Evolutionary conservation across 2,113 vertebrate species (phyloP), one percentile per base, ranked within the genome.

Genomic region (Sakesphorus luctuosus): DNA sequence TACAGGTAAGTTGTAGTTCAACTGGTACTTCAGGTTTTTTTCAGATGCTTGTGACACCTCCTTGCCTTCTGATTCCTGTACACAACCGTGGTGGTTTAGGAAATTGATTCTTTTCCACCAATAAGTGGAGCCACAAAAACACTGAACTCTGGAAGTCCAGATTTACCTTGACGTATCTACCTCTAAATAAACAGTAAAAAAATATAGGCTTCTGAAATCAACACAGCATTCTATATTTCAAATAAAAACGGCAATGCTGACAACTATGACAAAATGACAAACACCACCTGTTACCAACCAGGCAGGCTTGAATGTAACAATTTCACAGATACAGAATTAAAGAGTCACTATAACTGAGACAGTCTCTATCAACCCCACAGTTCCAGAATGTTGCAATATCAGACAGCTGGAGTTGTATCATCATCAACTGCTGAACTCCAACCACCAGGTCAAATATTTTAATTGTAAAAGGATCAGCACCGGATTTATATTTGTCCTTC

Each of bases 401-500:
- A 92, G 53, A 76, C n/a, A 85, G 50, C 9, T 66, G 46, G 69
- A 83, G 25, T 0, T 55, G 12, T 10, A 44, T 13, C n/a, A 61
- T 36, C 74, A 79, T 73, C 68, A 71, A 87, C 36, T 75, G 61
- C 21, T 94, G 21, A 92, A 88, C n/a, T 53, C 46, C 20, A 58
- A 75, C 62, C 8, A 74, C 44, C 44, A 75, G 38, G 29, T 55
- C 56, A 81, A 92, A 92, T 23, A 63, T 49, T 93, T 86, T 46
- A 85, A 77, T 20, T 78, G 10, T 18, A 78, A 63, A 28, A 67
- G 11, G 13, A 90, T 63, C 33, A 81, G 9, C 18, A 84, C 16
- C 61, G 44, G 0, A 0, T 21, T 47, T 79, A 2, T 5, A 46
- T 47, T 87, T 78, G 65, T 75, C 76, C 38, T 78, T 90, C 76